Evolutionary conservation across 2,797 vertebrate genomes (phyloP).

Genomic region (Pangasius mekongensis): DNA sequence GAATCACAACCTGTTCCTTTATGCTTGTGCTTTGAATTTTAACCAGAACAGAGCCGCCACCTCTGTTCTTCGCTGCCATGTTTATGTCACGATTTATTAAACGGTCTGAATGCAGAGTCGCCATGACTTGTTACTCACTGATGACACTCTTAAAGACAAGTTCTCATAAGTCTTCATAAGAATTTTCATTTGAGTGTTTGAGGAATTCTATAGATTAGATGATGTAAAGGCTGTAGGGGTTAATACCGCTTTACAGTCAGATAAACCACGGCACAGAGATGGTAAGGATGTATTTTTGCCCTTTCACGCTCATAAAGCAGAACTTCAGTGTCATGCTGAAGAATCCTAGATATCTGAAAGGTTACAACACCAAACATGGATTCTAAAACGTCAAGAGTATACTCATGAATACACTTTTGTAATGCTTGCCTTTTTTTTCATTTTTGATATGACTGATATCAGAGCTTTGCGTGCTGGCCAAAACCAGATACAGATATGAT

Average conservation of each 20-base stretch:
- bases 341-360: not conserved
- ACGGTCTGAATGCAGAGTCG: not conserved
- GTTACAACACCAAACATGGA: not conserved
- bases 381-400: not conserved
- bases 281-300: not conserved
- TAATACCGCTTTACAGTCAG: not conserved
- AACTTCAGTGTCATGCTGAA: not conserved
- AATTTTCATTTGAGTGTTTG: not conserved
- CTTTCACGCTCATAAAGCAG: not conserved
- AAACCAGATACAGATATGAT: not conserved
- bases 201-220: not conserved
- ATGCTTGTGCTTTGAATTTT: constrained; percentile 64
- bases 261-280: not conserved
- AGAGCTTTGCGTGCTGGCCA: not conserved
- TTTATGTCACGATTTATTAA: constrained; percentile 33
- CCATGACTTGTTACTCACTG: constrained; percentile 1
- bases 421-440: not conserved
- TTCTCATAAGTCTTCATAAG: not conserved
- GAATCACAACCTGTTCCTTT: constrained; percentile 47
- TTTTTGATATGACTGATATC: not conserved
- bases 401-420: not conserved
- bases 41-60: constrained; percentile 48
- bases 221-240: not conserved
- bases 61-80: constrained; percentile 8
- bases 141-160: not conserved